A percentile compares a stretch with the other conserved stretches of the same genome.
Evolutionary conservation across 2,113 vertebrate species (phyloP).

Genomic region (Patagioenas fasciata): DNA sequence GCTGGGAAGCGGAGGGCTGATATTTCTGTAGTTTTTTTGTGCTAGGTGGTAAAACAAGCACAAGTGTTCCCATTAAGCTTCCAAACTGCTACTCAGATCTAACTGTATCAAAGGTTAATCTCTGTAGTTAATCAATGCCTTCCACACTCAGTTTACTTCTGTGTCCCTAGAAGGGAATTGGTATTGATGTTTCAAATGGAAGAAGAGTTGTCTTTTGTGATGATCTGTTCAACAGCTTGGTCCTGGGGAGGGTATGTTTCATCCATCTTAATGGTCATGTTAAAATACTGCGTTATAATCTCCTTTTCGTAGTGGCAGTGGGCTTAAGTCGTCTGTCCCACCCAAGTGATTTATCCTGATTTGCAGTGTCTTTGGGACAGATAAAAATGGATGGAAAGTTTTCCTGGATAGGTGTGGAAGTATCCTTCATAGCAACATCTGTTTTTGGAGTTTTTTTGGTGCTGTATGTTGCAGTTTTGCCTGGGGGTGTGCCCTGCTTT

Average conservation of each 20-base stretch:
- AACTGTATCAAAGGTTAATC: slow-evolving; percentile 9
- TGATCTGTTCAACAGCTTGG: neutral
- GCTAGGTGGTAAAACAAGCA: neutral
- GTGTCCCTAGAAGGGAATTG: neutral
- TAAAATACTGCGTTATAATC: neutral
- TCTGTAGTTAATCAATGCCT: neutral
- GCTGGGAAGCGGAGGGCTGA: neutral
- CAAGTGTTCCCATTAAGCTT: neutral
- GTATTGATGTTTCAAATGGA: neutral
- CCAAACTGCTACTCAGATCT: neutral
- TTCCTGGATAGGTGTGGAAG: neutral
- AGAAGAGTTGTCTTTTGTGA: neutral
- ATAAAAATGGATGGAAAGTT: neutral
- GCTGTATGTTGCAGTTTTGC: neutral
- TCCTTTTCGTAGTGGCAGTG: neutral
- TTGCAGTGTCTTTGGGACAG: neutral
- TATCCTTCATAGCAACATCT: neutral
- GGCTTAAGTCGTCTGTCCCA: neutral
- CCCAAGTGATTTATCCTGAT: neutral
- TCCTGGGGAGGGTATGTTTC: neutral
- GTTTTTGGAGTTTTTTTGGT: neutral
- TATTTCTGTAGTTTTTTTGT: neutral
- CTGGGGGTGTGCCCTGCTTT: neutral
- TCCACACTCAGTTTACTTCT: neutral
- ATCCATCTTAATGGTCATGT: neutral